A percentile compares a stretch with the other conserved stretches of the same genome.
Evolutionary conservation across 2,113 vertebrate species (phyloP).

Genomic region (Seriola quinqueradiata): DNA sequence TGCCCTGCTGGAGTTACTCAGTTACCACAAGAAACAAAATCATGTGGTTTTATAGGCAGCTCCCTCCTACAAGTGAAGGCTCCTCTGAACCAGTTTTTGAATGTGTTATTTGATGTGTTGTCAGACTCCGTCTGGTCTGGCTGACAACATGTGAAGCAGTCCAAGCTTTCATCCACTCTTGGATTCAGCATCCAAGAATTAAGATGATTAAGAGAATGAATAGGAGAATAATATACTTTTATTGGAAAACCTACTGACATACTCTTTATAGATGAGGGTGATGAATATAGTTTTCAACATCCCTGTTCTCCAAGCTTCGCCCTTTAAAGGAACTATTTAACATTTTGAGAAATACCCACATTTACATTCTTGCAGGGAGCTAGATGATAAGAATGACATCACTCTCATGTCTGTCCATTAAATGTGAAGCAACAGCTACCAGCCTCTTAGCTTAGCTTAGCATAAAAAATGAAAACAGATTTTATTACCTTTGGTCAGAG

Average conservation of each 20-base stretch:
- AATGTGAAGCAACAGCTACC: neutral
- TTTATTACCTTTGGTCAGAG: no score
- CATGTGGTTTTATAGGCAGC: constrained; percentile 1
- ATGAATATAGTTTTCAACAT: neutral
- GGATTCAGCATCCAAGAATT: neutral
- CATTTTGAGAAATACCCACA: neutral
- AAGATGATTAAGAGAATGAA: neutral
- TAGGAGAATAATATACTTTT: neutral
- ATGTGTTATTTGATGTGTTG: constrained; percentile 21
- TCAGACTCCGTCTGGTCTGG: neutral
- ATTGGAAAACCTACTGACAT: neutral
- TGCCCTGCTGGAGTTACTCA: neutral
- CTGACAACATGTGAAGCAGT: neutral
- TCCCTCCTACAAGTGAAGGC: neutral
- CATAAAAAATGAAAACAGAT: neutral
- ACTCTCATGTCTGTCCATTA: neutral
- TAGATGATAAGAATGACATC: neutral
- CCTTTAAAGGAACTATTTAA: neutral
- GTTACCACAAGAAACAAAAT: constrained; percentile 21
- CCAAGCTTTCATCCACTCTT: neutral
- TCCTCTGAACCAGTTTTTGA: neutral
- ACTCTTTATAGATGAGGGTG: neutral
- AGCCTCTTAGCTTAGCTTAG: neutral
- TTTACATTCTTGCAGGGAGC: neutral
- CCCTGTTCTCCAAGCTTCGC: neutral